Evolutionary conservation across 2,113 vertebrate genomes (phyloP).

Genomic region (Micronycteris hirsuta): DNA sequence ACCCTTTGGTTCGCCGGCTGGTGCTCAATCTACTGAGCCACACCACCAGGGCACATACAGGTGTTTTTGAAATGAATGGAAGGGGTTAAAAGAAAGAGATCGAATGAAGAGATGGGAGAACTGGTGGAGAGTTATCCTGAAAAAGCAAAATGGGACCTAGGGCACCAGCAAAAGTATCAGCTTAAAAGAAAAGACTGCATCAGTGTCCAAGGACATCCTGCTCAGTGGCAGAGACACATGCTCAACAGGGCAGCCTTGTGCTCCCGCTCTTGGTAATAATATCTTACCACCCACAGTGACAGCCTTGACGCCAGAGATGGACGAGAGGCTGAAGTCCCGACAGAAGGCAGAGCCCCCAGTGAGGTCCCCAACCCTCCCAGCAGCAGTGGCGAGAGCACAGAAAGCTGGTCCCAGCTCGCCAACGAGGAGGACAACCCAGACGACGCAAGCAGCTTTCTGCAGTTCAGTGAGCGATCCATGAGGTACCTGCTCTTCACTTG

Average conservation of each 20-base stretch:
- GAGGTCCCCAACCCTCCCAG: slow-evolving; percentile 86
- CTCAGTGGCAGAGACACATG: not conserved
- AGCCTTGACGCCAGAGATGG: slow-evolving; percentile 54
- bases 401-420: slow-evolving; percentile 95
- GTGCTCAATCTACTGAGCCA: too few relatives aligned
- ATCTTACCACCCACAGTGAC: slow-evolving; percentile 53
- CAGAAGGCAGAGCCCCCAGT: slow-evolving; percentile 79
- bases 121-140: not conserved
- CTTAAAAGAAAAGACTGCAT: not conserved
- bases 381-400: slow-evolving; percentile 95
- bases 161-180: not conserved
- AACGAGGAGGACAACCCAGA: slow-evolving; percentile 94
- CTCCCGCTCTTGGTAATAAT: not conserved
- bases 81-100: not conserved
- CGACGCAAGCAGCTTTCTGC: slow-evolving; percentile 95
- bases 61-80: not conserved
- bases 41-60: too few relatives aligned
- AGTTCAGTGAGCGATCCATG: slow-evolving; percentile 93
- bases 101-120: not conserved
- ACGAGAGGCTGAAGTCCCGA: slow-evolving; percentile 66
- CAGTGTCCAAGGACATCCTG: not conserved
- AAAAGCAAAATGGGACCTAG: not conserved
- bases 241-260: not conserved
- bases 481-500: slow-evolving; percentile 74
- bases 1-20: too few relatives aligned